These are phyloP conservation scores for Lytechinus variegatus DNA, from an alignment of 35 echinoderm and acorn worm genomes.

Conservation along the genomic window DNA sequence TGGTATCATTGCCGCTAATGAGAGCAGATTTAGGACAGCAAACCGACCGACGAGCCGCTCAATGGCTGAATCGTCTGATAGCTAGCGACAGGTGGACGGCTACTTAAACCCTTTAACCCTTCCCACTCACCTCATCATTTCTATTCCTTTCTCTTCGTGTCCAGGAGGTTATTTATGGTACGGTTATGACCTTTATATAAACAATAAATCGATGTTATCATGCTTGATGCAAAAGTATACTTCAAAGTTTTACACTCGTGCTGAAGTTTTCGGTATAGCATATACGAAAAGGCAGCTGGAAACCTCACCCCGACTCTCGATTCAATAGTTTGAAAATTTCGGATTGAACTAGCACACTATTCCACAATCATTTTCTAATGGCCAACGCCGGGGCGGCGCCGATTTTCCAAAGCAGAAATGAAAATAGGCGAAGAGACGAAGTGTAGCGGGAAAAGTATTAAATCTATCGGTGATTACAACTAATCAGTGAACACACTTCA, in stretches of 20 bases:
- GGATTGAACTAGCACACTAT: neutral
- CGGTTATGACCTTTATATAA: neutral
- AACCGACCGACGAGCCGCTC: neutral
- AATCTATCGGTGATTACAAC: too few species aligned
- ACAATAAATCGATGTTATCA: neutral
- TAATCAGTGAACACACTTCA: too few species aligned
- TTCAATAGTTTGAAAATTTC: neutral
- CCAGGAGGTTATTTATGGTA: neutral
- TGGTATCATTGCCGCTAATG: neutral
- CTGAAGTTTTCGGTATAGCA: neutral
- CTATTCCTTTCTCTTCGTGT: neutral
- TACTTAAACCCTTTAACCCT: neutral
- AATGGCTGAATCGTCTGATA: neutral
- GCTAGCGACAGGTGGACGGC: neutral
- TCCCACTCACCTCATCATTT: neutral
- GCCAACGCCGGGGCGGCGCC: too few species aligned
- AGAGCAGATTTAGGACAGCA: slow-evolving; percentile 2
- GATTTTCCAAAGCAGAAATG: too few species aligned
- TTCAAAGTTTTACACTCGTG: neutral
- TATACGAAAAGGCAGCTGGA: neutral
- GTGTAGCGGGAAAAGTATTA: too few species aligned
- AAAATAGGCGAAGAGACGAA: too few species aligned
- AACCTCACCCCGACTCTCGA: neutral
- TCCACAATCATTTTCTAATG: too few species aligned
- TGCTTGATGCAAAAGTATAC: neutral